phyloP scores from a whole-genome alignment of 2,113 vertebrate species.

The Nipponia nippon region DNA sequence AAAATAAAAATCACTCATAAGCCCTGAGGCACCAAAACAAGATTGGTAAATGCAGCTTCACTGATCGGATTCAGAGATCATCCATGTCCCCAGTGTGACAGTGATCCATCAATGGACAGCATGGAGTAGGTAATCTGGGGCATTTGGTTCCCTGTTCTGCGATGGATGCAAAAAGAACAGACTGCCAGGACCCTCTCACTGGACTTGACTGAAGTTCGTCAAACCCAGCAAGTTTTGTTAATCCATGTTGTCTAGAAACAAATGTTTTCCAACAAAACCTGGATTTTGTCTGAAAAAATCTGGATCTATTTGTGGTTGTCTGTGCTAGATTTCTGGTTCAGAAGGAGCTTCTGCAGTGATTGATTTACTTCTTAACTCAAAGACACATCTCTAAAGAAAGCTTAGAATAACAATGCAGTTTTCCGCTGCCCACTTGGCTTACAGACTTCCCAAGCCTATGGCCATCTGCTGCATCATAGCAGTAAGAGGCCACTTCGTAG shows the following conservation, averaged over 20 bases:
- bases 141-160: neutral
- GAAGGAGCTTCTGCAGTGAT: neutral
- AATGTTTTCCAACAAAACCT: neutral
- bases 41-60: neutral
- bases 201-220: neutral
- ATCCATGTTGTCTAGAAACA: neutral
- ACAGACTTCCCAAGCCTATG: neutral
- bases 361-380: neutral
- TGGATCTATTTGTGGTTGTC: neutral
- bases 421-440: neutral
- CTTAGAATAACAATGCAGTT: neutral
- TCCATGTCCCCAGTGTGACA: accelerated
- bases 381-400: neutral
- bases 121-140: neutral
- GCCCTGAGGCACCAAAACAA: neutral
- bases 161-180: neutral
- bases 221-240: neutral
- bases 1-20: neutral
- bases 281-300: neutral
- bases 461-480: neutral
- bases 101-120: neutral
- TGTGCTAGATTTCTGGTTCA: neutral
- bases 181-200: neutral
- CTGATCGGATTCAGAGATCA: neutral
- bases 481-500: neutral